phyloP scores from a whole-genome alignment of 2,113 vertebrate genomes.

The Hippocampus barbouri region DNA sequence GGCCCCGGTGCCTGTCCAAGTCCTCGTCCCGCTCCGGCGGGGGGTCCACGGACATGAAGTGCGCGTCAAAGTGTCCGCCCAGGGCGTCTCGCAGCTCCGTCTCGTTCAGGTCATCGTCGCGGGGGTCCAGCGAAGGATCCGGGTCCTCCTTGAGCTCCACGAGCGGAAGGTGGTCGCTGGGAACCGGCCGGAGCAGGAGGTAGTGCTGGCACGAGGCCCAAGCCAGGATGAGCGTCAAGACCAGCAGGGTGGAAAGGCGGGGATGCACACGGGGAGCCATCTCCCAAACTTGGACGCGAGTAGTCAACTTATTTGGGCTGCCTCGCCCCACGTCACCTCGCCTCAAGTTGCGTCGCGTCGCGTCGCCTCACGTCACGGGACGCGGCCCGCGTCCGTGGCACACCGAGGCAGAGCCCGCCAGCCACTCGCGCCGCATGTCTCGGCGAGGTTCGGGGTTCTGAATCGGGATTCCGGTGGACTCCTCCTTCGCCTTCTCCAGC shows the following conservation, averaged over 20 bases:
- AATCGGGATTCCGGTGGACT: not conserved
- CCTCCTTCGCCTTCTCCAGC: not conserved
- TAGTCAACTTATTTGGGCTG: not conserved
- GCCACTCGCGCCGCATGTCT: not conserved
- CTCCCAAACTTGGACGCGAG: not conserved
- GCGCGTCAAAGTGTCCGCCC: slow-evolving; percentile 84
- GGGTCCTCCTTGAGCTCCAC: slow-evolving; percentile 94
- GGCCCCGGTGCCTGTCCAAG: slow-evolving; percentile 75
- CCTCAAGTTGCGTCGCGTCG: too few species aligned
- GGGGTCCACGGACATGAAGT: slow-evolving; percentile 80
- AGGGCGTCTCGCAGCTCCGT: slow-evolving; percentile 84
- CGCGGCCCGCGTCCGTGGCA: not conserved
- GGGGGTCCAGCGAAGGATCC: slow-evolving; percentile 91
- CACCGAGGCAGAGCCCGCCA: not conserved
- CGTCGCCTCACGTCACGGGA: not conserved
- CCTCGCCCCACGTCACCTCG: not conserved
- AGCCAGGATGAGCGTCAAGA: slow-evolving; percentile 78
- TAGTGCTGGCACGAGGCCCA: slow-evolving; percentile 86
- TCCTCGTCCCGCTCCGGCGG: slow-evolving; percentile 40
- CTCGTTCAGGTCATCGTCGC: slow-evolving; percentile 92
- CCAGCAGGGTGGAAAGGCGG: slow-evolving; percentile 50
- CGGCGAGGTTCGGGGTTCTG: not conserved
- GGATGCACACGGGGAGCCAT: not conserved
- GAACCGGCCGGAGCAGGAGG: slow-evolving; percentile 90
- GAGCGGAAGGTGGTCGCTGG: slow-evolving; percentile 91